Conservation (phyloP, 2,888 invertebrate species). For the Chrysodeixis includens region DNA sequence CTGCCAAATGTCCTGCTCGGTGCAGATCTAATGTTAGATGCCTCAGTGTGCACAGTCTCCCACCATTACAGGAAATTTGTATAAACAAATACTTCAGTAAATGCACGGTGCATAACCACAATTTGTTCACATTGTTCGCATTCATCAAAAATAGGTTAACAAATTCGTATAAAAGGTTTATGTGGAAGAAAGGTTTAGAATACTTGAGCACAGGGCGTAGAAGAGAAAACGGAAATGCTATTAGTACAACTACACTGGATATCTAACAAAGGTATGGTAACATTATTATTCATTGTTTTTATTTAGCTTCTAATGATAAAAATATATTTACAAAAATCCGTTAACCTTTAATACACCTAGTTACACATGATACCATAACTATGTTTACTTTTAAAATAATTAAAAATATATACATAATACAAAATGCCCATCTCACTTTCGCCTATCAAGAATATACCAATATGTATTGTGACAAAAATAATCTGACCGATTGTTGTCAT, state of each 20-base stretch:
- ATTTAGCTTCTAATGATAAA: slow-evolving; percentile 73
- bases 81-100: slow-evolving; percentile 28
- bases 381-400: slow-evolving; percentile 66
- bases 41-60: slow-evolving; percentile 41
- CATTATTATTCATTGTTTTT: slow-evolving; percentile 69
- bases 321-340: slow-evolving; percentile 84
- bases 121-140: slow-evolving; percentile 39
- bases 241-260: slow-evolving; percentile 67
- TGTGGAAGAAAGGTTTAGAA: slow-evolving; percentile 38
- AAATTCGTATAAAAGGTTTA: slow-evolving; percentile 33
- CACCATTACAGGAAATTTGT: slow-evolving; percentile 28
- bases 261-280: slow-evolving; percentile 73
- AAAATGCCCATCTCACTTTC: slow-evolving; percentile 72
- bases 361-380: slow-evolving; percentile 65
- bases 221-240: slow-evolving; percentile 50
- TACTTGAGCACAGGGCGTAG: slow-evolving; percentile 54
- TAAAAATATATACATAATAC: slow-evolving; percentile 73
- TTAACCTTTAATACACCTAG: slow-evolving; percentile 72
- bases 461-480: slow-evolving; percentile 51
- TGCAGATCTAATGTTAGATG: slow-evolving; percentile 6
- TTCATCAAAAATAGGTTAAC: slow-evolving; percentile 28
- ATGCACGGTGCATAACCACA: slow-evolving; percentile 42
- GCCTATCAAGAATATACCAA: slow-evolving; percentile 52
- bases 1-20: slow-evolving; percentile 24
- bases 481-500: slow-evolving; percentile 44